phyloP scores from a whole-genome alignment of 2,797 vertebrate genomes.

The Pangasius djambal region DNA sequence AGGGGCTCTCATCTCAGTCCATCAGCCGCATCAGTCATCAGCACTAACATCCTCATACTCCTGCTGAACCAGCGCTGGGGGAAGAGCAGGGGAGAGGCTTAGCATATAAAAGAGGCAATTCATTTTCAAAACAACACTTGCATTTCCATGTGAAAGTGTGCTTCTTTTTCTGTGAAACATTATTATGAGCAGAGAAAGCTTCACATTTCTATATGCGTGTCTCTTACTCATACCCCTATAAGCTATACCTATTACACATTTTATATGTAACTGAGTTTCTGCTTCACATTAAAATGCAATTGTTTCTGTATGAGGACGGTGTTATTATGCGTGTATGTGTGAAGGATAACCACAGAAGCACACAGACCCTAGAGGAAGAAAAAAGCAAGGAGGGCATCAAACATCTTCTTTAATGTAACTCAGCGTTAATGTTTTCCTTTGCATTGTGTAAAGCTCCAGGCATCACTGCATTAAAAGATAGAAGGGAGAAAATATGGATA shows the following conservation, averaged over 20 bases:
- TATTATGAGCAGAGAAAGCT: neutral
- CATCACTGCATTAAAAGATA: neutral
- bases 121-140: conserved; percentile 14
- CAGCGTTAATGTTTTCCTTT: neutral
- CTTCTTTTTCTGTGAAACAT: neutral
- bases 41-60: conserved; percentile 27
- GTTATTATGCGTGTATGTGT: conserved; percentile 2
- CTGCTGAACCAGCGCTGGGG: conserved; percentile 27
- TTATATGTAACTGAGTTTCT: neutral
- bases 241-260: conserved; percentile 10
- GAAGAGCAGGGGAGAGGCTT: conserved; percentile 20
- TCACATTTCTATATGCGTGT: neutral
- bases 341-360: conserved; percentile 23
- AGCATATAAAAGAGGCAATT: conserved; percentile 24
- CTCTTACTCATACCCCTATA: conserved; percentile 2
- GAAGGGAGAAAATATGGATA: neutral
- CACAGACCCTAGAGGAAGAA: neutral
- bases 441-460: neutral
- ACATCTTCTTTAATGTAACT: neutral
- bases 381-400: neutral
- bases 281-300: neutral
- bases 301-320: neutral
- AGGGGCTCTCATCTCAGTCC: conserved; percentile 16
- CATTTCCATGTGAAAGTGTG: neutral
- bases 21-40: conserved; percentile 41